Percentiles rank a stretch among this genome's conserved stretches.
These are phyloP conservation scores for Drosophila nasuta DNA, from an alignment of 1,140 invertebrate species.

Conservation along the genomic window DNA sequence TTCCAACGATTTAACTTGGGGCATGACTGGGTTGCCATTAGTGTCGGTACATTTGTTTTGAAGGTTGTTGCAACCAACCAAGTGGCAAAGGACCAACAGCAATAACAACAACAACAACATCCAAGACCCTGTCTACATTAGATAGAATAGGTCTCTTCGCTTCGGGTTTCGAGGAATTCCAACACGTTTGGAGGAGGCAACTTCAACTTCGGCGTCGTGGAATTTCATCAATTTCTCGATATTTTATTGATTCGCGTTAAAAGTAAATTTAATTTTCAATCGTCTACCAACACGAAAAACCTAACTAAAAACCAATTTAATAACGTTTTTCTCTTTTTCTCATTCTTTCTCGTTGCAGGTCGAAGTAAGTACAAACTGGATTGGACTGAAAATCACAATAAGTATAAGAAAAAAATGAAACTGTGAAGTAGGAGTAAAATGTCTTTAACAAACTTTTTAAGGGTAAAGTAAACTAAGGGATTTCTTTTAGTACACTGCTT, in stretches of 20 bases:
- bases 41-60: slow-evolving; percentile 84
- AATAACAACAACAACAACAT: not conserved
- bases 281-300: slow-evolving; percentile 30
- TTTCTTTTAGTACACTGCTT: too few species aligned
- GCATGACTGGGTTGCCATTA: slow-evolving; percentile 80
- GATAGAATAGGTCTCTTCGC: not conserved
- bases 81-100: not conserved
- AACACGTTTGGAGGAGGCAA: slow-evolving; percentile 55
- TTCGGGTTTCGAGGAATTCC: slow-evolving; percentile 54
- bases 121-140: too few species aligned
- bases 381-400: not conserved
- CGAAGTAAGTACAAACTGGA: slow-evolving; percentile 77
- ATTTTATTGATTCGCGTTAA: slow-evolving; percentile 84
- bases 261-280: slow-evolving; percentile 74
- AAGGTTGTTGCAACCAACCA: slow-evolving; percentile 69
- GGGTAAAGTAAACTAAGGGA: too few species aligned
- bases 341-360: slow-evolving; percentile 76
- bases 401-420: not conserved
- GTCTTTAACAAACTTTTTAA: too few species aligned
- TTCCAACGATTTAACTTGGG: slow-evolving; percentile 85
- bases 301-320: slow-evolving; percentile 29
- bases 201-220: slow-evolving; percentile 51
- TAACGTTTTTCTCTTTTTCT: slow-evolving; percentile 41
- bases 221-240: slow-evolving; percentile 84
- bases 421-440: too few species aligned